Base-by-base conservation (phyloP, 2,113 vertebrate genomes). In the Heteronetta atricapilla region DNA sequence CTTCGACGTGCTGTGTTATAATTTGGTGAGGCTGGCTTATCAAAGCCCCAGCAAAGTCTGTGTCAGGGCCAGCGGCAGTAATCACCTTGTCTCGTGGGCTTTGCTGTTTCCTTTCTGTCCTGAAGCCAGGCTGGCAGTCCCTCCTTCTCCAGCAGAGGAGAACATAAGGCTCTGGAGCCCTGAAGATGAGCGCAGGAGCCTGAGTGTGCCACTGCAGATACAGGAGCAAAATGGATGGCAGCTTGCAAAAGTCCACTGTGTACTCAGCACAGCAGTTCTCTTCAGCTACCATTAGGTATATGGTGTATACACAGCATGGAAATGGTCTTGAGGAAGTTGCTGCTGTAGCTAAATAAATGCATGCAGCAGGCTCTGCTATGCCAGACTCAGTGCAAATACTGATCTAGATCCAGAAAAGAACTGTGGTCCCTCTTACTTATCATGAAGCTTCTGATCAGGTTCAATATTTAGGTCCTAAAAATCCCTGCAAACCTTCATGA, bases 201-300 rank as follows among this genome's bases (percentile, higher is more conserved):
- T n/a, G 50, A 26, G 40, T 0, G 0, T 58, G n/a, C 52, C 4
- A 10, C 76, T 58, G 48, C n/a, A 59, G 55, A 44, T 56, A 69
- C 29, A 18, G 55, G 5, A 26, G 28, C 21, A 28, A 50, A 78
- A 53, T 1, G 5, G 63, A 31, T 7, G n/a, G 25, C 25, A 83
- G 38, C n/a, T 73, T 69, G 33, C 16, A 56, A 31, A 82, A n/a
- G 5, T 14, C 9, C 8, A 3, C 38, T n/a, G 20, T 3, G 4
- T 68, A 73, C 68, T 80, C 58, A 68, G 14, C 69, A 53, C 25
- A 34, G 5, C 29, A 17, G 5, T 75, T 38, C 36, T 53, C 75
- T 88, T 31, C 36, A 40, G 20, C 70, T 88, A 17, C 38, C 79
- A 2, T 53, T 78, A 25, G n/a, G 33, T 33, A 29, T 44, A 31